A percentile compares a stretch with the other conserved stretches of the same genome.
These are phyloP conservation scores for Tetropium fuscum DNA, from an alignment of 2,888 invertebrate species.

Conservation along the genomic window DNA sequence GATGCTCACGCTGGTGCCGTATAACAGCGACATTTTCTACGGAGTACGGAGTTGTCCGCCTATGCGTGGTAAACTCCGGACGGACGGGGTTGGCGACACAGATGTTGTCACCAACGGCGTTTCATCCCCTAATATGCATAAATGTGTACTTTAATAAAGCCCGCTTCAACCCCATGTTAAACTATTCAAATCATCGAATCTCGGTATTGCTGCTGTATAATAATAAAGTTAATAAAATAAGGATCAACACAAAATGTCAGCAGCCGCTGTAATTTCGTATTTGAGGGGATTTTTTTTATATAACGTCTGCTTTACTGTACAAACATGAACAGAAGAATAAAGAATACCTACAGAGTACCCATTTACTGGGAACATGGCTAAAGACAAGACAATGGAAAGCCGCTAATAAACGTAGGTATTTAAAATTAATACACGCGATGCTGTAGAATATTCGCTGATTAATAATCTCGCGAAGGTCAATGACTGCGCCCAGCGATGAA, in stretches of 20 bases:
- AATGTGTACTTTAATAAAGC: constrained; percentile 36
- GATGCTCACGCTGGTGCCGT: too few relatives aligned
- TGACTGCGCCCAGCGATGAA: constrained; percentile 27
- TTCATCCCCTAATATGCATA: constrained; percentile 44
- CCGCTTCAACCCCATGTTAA: constrained; percentile 17
- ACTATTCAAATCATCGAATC: constrained; percentile 20
- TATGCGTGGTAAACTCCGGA: not conserved
- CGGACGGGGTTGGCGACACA: constrained; percentile 20
- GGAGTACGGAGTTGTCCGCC: too few relatives aligned
- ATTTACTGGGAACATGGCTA: too few relatives aligned
- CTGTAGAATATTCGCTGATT: constrained; percentile 32
- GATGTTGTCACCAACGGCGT: constrained; percentile 40
- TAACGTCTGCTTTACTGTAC: too few relatives aligned
- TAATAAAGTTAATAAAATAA: constrained; percentile 5
- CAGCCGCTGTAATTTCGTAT: too few relatives aligned
- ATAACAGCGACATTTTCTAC: too few relatives aligned
- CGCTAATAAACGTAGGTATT: constrained; percentile 17
- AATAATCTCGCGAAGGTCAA: constrained; percentile 25
- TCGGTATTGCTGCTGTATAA: constrained; percentile 12
- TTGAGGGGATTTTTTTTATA: too few relatives aligned
- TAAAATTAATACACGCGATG: constrained; percentile 31
- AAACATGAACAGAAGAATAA: too few relatives aligned
- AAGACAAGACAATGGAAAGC: not conserved
- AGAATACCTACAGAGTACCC: too few relatives aligned
- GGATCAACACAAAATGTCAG: too few relatives aligned